Evolutionary conservation across 2,113 vertebrate genomes (phyloP), one percentile per base, ranked within the genome.

Genomic region (Hemiprocne comata): DNA sequence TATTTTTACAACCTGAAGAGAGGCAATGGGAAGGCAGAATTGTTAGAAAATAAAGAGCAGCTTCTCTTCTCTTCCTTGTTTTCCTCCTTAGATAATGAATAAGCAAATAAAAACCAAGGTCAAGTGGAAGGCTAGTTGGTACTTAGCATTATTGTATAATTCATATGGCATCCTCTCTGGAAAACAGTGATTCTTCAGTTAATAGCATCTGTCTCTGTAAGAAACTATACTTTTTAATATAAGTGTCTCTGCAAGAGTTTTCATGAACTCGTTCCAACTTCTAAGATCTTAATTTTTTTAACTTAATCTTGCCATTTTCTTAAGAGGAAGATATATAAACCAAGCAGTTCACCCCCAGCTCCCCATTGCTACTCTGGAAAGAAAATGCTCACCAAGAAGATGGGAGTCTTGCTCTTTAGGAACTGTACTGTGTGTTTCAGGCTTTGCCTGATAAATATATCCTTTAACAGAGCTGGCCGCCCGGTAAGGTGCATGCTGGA

Each of bases 401-500:
- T n/a, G 15, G 36, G 29, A 46, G 7, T 29, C 38, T 64, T 65
- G 16, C 12, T 80, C 11, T 69, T 10, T 57, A 77, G 29, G 55
- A 72, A 15, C 17, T 29, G 34, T n/a, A 2, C 5, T n/a, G 17
- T 36, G 29, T 1, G 0, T 29, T 78, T 84, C 25, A 88, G 57
- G 11, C 31, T 91, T 80, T 87, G 38, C 57, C 44, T 89, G 55
- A 83, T 85, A 7, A 31, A 31, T 48, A 13, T 65, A 10, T 73
- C 34, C 55, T 74, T 48, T 71, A 28, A 67, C 85, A 99, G 99
- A 96, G 93, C 98, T 21, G 98, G 98, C 58, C 78, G 97, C 17
- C 99, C 99, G 0, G 98, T 99, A 21, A 98, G 99, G 73, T 99
- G 99, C 94, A 99, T 99, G 99, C 92, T 99, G 97, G 99, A 99